Percentiles rank a stretch among this genome's conserved stretches.
phyloP scores from a whole-genome alignment of 2,888 invertebrate genomes.

The Chrysomela aeneicollis region DNA sequence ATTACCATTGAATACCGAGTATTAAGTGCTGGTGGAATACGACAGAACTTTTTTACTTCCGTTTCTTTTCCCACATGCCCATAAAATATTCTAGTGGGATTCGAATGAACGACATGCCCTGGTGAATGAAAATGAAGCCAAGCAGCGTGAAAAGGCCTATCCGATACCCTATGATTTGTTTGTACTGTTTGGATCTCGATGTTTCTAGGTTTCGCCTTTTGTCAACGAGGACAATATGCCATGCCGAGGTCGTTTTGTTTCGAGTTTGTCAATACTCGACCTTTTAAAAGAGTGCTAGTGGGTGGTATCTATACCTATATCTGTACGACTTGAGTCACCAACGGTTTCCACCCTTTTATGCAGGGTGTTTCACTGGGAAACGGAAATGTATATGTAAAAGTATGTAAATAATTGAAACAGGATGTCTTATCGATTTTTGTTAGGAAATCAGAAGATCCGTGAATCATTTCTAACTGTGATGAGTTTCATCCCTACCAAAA shows the following conservation, averaged over 20 bases:
- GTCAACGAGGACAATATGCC: neutral
- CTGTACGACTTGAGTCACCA: too few species aligned
- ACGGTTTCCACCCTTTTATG: too few species aligned
- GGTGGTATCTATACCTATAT: too few species aligned
- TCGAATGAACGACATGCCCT: slow-evolving; percentile 30
- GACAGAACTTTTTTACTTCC: slow-evolving; percentile 38
- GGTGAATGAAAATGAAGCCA: slow-evolving; percentile 28
- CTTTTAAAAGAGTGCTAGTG: too few species aligned
- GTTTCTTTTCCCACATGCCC: slow-evolving; percentile 37
- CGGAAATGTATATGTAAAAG: too few species aligned
- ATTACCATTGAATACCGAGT: too few species aligned
- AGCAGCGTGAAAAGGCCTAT: slow-evolving; percentile 17
- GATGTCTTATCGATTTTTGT: too few species aligned
- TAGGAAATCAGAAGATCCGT: too few species aligned
- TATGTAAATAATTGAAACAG: too few species aligned
- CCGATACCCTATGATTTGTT: slow-evolving; percentile 14
- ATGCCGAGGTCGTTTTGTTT: slow-evolving; percentile 4
- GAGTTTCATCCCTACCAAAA: too few species aligned
- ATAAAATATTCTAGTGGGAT: slow-evolving; percentile 43
- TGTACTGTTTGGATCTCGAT: slow-evolving; percentile 4
- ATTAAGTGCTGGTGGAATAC: slow-evolving; percentile 32
- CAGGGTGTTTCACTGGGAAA: too few species aligned
- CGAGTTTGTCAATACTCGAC: slow-evolving; percentile 13
- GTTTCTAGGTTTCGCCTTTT: neutral
- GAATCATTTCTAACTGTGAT: too few species aligned